A percentile compares a stretch with the other conserved stretches of the same genome.
Conservation (phyloP, 1,140 invertebrate species). For the Procambarus virginalis region DNA sequence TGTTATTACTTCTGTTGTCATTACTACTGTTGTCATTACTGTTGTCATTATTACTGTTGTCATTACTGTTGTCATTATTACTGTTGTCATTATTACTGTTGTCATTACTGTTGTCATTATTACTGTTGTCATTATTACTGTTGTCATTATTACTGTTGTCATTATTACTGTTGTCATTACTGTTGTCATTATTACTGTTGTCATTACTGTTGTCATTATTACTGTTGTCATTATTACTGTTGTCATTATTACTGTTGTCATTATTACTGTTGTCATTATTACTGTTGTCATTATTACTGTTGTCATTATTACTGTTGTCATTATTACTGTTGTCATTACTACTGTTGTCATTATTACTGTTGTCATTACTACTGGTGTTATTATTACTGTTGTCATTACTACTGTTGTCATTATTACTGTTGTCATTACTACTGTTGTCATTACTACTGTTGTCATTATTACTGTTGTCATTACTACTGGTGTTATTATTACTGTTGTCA, state of each 20-base stretch:
- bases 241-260: not conserved
- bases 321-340: not conserved
- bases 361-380: too few relatives aligned
- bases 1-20: not conserved
- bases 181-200: not conserved
- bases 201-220: not conserved
- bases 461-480: too few relatives aligned
- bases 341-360: not conserved
- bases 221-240: not conserved
- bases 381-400: too few relatives aligned
- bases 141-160: not conserved
- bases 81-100: not conserved
- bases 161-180: not conserved
- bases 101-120: not conserved
- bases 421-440: too few relatives aligned
- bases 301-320: not conserved
- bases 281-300: not conserved
- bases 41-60: not conserved
- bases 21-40: conserved; percentile 3
- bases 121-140: not conserved
- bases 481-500: too few relatives aligned
- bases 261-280: not conserved
- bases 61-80: not conserved
- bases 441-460: too few relatives aligned
- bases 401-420: too few relatives aligned